A percentile compares a stretch with the other conserved stretches of the same genome.
phyloP scores from a whole-genome alignment of 64 coral and sea anemone species.

The Stichodactyla mertensii region DNA sequence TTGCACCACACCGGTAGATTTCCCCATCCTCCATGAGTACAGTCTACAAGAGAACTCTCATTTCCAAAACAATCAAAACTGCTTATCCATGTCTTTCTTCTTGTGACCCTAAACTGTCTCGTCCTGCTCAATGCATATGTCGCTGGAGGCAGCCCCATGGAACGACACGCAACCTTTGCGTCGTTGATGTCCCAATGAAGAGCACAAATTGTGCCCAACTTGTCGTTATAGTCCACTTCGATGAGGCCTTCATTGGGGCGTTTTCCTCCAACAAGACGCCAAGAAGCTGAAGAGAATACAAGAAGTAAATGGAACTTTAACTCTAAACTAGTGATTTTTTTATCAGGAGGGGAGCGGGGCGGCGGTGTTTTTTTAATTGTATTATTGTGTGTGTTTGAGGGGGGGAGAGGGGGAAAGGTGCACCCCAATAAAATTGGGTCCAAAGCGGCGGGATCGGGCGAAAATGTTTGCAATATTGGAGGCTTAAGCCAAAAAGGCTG shows the following conservation, averaged over 20 bases:
- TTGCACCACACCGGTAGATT: background rate
- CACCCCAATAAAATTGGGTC: too few species aligned
- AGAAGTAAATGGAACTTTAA: background rate
- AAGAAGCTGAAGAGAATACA: background rate
- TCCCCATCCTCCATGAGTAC: conserved; percentile 4
- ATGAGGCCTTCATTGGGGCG: background rate
- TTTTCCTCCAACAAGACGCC: background rate
- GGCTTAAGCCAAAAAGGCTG: too few species aligned
- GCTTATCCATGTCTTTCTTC: background rate
- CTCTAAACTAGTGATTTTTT: too few species aligned
- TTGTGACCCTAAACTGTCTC: background rate
- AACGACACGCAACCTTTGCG: conserved; percentile 14
- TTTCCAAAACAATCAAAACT: conserved; percentile 17
- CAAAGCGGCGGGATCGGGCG: too few species aligned
- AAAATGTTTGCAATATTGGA: too few species aligned
- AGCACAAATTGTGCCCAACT: conserved; percentile 11
- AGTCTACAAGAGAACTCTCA: conserved; percentile 8
- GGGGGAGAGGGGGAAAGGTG: too few species aligned
- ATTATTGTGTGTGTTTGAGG: too few species aligned
- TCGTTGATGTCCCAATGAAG: background rate
- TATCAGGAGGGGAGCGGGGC: too few species aligned
- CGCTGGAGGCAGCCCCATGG: background rate
- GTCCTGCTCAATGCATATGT: background rate
- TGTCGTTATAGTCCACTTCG: conserved; percentile 4
- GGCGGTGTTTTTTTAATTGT: too few species aligned